Base-by-base conservation (phyloP, 1,140 invertebrate species). In the Amyelois transitella region DNA sequence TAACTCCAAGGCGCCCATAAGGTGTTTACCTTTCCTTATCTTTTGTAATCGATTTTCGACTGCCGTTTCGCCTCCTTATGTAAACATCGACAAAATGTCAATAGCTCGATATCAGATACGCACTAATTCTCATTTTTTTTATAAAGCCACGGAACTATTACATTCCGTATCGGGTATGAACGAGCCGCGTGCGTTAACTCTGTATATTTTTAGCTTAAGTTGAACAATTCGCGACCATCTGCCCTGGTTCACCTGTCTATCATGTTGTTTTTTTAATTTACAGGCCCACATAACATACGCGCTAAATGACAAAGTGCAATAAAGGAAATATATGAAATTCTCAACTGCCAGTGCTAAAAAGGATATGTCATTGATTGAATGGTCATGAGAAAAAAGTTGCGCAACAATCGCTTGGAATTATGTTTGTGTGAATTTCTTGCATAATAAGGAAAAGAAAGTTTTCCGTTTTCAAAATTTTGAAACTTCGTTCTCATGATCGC, bases 41-140 rank as follows among this genome's bases (percentile, higher is more conserved):
- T 58, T 58, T 55, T 71, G 72, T 87, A 84, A 83, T 86, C 84
- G 79, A 76, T 75, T 78, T 77, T 81, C 67, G 84, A 82, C 82
- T 86, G 81, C 85, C 85, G 85, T 85, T 85, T 83, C 71, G 78
- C 72, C 72, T 79, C 75, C 78, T 74, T 86, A 64, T 69, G 81
- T 80, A 77, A 86, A 87, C 80, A 83, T 65, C 48, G 72, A 74
- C 71, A 69, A 72, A n/a, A 74, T 78, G 79, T 87, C 82, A 84
- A 87, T 72, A 87, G 59, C 67, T 71, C 62, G 62, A 60, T 84
- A 85, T 83, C 80, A 67, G 83, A 80, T 85, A 84, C 60, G 69
- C 62, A 69, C 66, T 66, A 69, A 70, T 77, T 69, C 63, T 58
- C 59, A 66, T 74, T 76, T 77, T 38, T 84, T 81, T 72, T 78